These are phyloP conservation scores for Pteropus alecto DNA, from an alignment of 2,113 vertebrate species.

Conservation along the genomic window DNA sequence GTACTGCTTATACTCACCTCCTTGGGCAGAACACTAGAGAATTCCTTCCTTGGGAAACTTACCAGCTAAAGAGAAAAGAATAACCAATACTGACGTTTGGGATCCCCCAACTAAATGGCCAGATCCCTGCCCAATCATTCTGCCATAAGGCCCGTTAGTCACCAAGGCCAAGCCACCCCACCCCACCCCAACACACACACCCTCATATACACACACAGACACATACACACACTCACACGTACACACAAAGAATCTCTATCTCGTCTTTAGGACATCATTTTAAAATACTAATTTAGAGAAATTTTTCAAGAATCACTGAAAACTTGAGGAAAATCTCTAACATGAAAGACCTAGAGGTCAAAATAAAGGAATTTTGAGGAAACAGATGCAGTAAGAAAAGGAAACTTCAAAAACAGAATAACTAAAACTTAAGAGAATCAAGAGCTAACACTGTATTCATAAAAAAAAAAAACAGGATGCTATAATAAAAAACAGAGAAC, in stretches of 20 bases:
- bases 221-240: neutral
- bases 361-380: conserved; percentile 16
- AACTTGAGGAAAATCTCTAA: neutral
- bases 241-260: neutral
- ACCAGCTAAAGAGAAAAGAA: neutral
- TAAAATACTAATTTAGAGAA: neutral
- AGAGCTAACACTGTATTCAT: neutral
- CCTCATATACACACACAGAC: neutral
- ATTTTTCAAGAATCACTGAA: neutral
- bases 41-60: neutral
- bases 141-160: neutral
- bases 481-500: neutral
- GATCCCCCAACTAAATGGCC: neutral
- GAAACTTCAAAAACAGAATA: neutral
- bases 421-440: neutral
- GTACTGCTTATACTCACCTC: neutral
- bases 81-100: neutral
- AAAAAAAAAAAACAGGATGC: neutral
- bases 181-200: too few relatives aligned
- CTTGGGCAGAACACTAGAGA: neutral
- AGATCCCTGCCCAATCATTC: neutral
- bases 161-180: neutral
- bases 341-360: neutral
- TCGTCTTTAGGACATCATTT: neutral
- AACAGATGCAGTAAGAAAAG: neutral